Conservation (phyloP, 2,113 vertebrate genomes). For the Tragelaphus imberbis region DNA sequence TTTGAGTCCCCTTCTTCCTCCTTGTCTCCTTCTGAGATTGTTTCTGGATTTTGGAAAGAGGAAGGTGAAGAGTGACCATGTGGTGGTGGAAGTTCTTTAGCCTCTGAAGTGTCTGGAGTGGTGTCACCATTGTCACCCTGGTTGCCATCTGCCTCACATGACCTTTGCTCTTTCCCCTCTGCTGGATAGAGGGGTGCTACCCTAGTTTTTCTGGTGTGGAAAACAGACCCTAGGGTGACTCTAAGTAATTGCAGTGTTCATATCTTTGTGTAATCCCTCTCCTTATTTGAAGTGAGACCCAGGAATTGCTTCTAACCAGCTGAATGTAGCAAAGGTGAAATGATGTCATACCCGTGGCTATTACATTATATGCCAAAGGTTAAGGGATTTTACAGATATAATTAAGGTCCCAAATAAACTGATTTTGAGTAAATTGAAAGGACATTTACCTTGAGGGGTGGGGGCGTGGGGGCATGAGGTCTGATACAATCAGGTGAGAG, state of each 20-base stretch:
- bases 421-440: constrained; percentile 2
- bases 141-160: background rate
- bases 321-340: background rate
- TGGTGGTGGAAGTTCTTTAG: background rate
- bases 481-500: background rate
- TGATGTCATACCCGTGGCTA: background rate
- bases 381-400: background rate
- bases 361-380: background rate
- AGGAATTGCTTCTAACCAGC: background rate
- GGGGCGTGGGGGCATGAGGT: background rate
- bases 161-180: background rate
- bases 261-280: background rate
- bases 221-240: background rate
- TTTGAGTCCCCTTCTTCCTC: background rate
- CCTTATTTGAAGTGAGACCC: background rate
- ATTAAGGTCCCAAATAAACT: background rate
- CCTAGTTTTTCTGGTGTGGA: background rate
- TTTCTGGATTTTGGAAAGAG: background rate
- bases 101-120: background rate
- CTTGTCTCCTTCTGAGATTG: background rate
- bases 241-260: background rate
- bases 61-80: background rate
- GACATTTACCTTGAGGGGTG: background rate
- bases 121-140: accelerated
- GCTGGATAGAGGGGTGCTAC: background rate